phyloP scores from a whole-genome alignment of 2,797 vertebrate genomes.

The Malurus leucopterus region DNA sequence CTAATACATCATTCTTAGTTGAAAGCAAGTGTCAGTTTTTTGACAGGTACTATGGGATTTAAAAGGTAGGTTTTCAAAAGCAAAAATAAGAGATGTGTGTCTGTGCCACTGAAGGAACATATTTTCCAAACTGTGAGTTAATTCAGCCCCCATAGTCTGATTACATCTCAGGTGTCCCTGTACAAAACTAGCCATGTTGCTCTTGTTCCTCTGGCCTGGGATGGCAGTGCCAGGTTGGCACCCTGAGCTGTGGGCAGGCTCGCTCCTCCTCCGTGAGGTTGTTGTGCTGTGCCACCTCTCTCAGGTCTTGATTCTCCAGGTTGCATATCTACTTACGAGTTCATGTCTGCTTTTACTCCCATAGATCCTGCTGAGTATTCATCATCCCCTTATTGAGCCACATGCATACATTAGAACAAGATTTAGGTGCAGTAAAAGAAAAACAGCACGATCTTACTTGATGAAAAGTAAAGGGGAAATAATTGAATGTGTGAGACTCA shows the following conservation, averaged over 20 bases:
- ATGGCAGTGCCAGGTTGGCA: neutral
- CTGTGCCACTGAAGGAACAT: neutral
- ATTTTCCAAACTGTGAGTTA: neutral
- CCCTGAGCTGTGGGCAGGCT: neutral
- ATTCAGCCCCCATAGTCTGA: neutral
- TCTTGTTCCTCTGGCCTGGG: neutral
- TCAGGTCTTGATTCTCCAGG: neutral
- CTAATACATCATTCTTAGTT: neutral
- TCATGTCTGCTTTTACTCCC: neutral
- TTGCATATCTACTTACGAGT: neutral
- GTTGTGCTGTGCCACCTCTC: neutral
- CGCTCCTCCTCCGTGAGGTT: rapidly evolving
- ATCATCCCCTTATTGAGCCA: neutral
- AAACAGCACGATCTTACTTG: neutral
- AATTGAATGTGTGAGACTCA: neutral
- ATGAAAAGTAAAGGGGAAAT: neutral
- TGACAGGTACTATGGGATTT: neutral
- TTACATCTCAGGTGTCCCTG: neutral
- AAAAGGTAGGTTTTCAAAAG: neutral
- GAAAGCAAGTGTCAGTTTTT: constrained; percentile 5
- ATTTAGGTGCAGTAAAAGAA: neutral
- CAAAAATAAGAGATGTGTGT: neutral
- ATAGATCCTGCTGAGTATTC: neutral
- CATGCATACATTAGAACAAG: neutral
- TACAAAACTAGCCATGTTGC: neutral